phyloP scores from a whole-genome alignment of 2,113 vertebrate genomes.

The Chaetura pelagica region DNA sequence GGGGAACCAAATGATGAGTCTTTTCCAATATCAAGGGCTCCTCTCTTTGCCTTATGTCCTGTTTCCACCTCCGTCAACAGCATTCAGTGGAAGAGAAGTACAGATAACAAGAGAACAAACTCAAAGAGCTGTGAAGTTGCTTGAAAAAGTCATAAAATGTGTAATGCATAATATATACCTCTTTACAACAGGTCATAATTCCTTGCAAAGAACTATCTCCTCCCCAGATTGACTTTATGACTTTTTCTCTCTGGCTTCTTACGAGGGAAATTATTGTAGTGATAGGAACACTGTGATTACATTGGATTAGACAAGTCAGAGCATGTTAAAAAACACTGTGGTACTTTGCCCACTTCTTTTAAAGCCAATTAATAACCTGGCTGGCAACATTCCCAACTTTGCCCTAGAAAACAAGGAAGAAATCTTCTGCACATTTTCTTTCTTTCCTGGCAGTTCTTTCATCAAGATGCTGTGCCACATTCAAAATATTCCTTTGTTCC shows the following conservation, averaged over 20 bases:
- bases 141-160: not conserved
- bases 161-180: not conserved
- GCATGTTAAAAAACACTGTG: not conserved
- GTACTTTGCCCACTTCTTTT: not conserved
- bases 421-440: not conserved
- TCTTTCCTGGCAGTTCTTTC: not conserved
- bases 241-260: not conserved
- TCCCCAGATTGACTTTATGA: not conserved
- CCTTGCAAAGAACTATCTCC: not conserved
- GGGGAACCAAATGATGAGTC: accelerated
- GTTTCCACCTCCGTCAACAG: not conserved
- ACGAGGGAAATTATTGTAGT: not conserved
- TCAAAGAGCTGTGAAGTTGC: not conserved
- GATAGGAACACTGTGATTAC: not conserved
- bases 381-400: not conserved
- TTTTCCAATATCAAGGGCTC: accelerated
- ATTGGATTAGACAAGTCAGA: not conserved
- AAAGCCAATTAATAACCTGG: not conserved
- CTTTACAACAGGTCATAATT: not conserved
- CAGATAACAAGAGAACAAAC: not conserved
- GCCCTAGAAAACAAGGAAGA: not conserved
- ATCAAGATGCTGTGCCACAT: accelerated
- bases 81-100: not conserved
- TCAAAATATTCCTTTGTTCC: not conserved
- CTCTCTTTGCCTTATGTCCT: not conserved